Base-by-base conservation (phyloP, 2,888 invertebrate genomes). In the Catocala nupta region DNA sequence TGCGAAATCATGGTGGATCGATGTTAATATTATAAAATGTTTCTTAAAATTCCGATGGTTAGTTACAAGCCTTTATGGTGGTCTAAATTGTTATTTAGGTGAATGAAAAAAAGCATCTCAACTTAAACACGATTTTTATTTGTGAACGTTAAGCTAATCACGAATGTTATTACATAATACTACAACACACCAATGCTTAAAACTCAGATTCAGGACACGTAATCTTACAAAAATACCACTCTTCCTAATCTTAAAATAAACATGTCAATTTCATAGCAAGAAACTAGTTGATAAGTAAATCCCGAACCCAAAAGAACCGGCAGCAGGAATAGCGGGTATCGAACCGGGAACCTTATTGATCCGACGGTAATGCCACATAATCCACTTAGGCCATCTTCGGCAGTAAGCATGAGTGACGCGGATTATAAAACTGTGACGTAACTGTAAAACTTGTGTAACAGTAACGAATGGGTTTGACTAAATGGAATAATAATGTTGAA, bases 401-500 rank as follows among this genome's bases (percentile, higher is more conserved):
- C 70, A 82, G 84, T 90, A 89, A 91, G 91, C 87, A 88, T 90
- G 90, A 91, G 85, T 90, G 91, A 89, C 89, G 83, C 75, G 85
- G 88, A 88, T 90, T 90, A 90, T 85, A 83, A 80, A 59, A 66
- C 54, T 70, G 68, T 71, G 63, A 67, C 57, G 68, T 62, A 61
- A 67, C 68, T 44, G 70, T 68, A 68, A 65, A 72, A 69, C 54
- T 74, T 66, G 57, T 67, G 72, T 67, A 65, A 72, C 45, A 49
- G 13, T 43, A 13, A 65, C 51, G 54, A 59, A 66, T 63, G 55
- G 33, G 57, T 65, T 59, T 68, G 53, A 76, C 61, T 63, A 62
- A 70, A 66, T 60, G 51, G 11, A 39, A 43, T n/a, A 39, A 12
- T 10, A 50, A n/a, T 5, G 39, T 39, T 10, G 9, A 12, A 53